Percentiles rank a stretch among this genome's conserved stretches.
phyloP scores from a whole-genome alignment of 2,888 invertebrate species.

The Drosophila paranaensis region DNA sequence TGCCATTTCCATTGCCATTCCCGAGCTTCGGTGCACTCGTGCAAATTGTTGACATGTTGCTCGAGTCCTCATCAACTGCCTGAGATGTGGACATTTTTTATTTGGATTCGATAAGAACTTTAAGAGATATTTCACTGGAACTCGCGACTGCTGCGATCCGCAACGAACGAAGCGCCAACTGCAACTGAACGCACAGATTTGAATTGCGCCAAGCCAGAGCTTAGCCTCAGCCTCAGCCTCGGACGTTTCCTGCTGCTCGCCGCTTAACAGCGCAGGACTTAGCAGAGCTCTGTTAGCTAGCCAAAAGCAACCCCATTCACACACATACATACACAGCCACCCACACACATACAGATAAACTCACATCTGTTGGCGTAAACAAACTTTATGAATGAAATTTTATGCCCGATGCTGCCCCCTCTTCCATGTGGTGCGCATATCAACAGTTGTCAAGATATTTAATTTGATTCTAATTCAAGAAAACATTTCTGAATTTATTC shows the following conservation, averaged over 20 bases:
- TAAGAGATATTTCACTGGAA: neutral
- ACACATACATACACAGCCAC: neutral
- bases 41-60: conserved; percentile 26
- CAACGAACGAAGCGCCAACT: conserved; percentile 61
- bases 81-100: conserved; percentile 42
- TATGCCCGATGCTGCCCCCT: conserved; percentile 2
- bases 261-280: conserved; percentile 49
- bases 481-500: conserved; percentile 10
- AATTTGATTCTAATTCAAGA: conserved; percentile 30
- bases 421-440: conserved; percentile 40
- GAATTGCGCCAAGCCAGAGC: conserved; percentile 45
- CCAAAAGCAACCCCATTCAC: conserved; percentile 41
- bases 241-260: conserved; percentile 33
- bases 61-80: conserved; percentile 19
- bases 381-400: conserved; percentile 68
- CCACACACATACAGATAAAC: neutral
- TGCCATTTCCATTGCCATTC: conserved; percentile 39
- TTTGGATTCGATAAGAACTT: neutral
- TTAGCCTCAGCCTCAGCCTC: conserved; percentile 25
- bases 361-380: conserved; percentile 19
- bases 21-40: conserved; percentile 45
- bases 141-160: conserved; percentile 61
- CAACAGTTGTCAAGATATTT: conserved; percentile 70
- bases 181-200: conserved; percentile 73
- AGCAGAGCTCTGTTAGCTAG: conserved; percentile 38